A percentile compares a stretch with the other conserved stretches of the same genome.
Evolutionary conservation across 2,888 invertebrate species (phyloP).

Genomic region (Zygogramma bicolorata): DNA sequence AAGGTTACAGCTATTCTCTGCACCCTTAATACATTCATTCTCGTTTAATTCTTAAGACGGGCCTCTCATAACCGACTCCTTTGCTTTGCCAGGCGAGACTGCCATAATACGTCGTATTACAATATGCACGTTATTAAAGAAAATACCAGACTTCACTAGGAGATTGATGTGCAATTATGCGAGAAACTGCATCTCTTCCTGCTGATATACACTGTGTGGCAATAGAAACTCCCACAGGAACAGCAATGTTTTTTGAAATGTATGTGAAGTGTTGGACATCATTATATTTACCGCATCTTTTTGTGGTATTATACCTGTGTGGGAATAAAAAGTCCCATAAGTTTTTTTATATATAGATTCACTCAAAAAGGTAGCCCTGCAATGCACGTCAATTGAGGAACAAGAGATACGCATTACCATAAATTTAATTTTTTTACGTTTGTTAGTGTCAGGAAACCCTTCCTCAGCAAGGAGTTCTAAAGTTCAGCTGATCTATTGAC

Average conservation of each 20-base stretch:
- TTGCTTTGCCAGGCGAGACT: conserved; percentile 43
- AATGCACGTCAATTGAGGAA: no score
- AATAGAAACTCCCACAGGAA: not conserved
- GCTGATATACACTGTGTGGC: not conserved
- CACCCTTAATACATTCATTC: conserved; percentile 68
- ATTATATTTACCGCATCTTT: no score
- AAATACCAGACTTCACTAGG: conserved; percentile 40
- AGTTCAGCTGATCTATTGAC: no score
- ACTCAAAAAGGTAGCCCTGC: no score
- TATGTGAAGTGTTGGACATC: not conserved
- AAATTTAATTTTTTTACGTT: no score
- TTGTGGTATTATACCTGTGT: no score
- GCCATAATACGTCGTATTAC: conserved; percentile 42
- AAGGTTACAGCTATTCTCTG: conserved; percentile 74
- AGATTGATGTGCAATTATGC: conserved; percentile 12
- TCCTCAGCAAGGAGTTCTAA: no score
- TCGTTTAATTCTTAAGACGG: conserved; percentile 67
- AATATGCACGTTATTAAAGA: conserved; percentile 45
- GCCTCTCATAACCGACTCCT: conserved; percentile 47
- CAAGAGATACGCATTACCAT: no score
- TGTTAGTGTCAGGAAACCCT: no score
- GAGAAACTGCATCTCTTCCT: not conserved
- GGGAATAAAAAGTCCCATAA: no score
- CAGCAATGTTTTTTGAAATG: not conserved
- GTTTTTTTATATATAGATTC: no score